Conservation (phyloP, 2,797 vertebrate genomes). For the Enteromius fasciolatus region DNA sequence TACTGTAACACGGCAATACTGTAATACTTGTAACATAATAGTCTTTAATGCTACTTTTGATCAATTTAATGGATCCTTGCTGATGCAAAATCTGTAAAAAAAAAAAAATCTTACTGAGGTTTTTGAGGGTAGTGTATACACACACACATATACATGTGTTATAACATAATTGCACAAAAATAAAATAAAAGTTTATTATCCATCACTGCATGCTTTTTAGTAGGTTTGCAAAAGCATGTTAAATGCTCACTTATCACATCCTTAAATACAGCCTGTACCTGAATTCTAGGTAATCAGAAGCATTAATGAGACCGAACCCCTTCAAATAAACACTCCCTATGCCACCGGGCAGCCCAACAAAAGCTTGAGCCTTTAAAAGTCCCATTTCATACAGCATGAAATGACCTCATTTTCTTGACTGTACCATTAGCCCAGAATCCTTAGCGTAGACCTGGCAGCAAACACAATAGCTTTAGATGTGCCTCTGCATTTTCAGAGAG, state of each 20-base stretch:
- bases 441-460: conserved; percentile 13
- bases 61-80: background rate
- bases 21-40: background rate
- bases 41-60: background rate
- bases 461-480: conserved; percentile 15
- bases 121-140: background rate
- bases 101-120: background rate
- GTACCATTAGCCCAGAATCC: conserved; percentile 36
- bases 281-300: conserved; percentile 6
- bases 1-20: background rate
- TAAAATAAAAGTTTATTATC: too few relatives aligned
- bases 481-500: conserved; percentile 16
- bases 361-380: conserved; percentile 24
- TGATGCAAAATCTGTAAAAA: background rate
- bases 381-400: conserved; percentile 24
- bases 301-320: background rate
- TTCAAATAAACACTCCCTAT: background rate
- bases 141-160: background rate
- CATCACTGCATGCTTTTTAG: background rate
- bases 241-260: background rate
- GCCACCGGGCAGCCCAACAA: conserved; percentile 11
- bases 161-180: background rate
- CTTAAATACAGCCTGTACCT: background rate
- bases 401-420: conserved; percentile 39
- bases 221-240: background rate